Conservation (phyloP, 2,888 invertebrate genomes). For the Nomada lathburiana region DNA sequence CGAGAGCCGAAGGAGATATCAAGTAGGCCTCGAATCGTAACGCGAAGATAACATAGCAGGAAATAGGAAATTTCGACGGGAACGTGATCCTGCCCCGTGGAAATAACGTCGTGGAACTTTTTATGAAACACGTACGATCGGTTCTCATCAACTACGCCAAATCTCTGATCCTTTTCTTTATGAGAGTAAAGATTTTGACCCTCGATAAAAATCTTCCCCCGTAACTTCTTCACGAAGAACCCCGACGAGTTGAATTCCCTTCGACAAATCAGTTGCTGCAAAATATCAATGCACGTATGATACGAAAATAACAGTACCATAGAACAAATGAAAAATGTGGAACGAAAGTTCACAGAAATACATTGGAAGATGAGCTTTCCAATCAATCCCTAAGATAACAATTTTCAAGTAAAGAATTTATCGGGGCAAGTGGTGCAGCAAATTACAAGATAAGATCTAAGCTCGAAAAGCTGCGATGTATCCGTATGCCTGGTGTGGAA, state of each 20-base stretch:
- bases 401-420: background rate
- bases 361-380: too few relatives aligned
- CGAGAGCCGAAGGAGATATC: constrained; percentile 6
- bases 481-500: background rate
- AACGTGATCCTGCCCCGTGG: constrained; percentile 7
- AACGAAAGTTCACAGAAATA: too few relatives aligned
- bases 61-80: constrained; percentile 3
- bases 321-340: too few relatives aligned
- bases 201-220: background rate
- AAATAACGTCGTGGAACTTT: constrained; percentile 18
- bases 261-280: background rate
- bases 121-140: constrained; percentile 33
- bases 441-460: background rate
- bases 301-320: too few relatives aligned
- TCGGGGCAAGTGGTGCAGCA: background rate
- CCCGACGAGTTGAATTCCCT: background rate
- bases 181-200: background rate
- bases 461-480: background rate
- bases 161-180: constrained; percentile 7
- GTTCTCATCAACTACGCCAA: background rate
- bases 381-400: too few relatives aligned
- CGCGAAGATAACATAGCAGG: background rate
- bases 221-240: too few relatives aligned
- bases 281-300: background rate
- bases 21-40: background rate